Base-by-base conservation (phyloP, 2,888 invertebrate genomes). In the Tachina lurida region DNA sequence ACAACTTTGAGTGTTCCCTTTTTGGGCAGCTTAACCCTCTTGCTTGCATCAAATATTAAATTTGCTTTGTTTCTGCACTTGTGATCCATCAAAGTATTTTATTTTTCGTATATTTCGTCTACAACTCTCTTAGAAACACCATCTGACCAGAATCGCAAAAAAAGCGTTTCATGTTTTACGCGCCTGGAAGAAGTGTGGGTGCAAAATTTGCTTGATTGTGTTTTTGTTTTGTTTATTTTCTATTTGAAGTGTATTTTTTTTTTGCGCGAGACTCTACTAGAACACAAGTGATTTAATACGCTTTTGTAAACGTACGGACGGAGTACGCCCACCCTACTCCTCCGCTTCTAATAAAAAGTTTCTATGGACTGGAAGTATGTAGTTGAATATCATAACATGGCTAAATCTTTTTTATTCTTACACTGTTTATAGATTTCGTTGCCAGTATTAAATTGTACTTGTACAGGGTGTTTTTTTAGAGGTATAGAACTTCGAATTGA, bases 171-270 rank as follows among this genome's bases (percentile, higher is more conserved):
- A 60, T 58, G 49, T 67, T 80, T 56, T 74, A 76, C 80, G 71
- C 84, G 76, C 60, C 70, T 65, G 71, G 65, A 62, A 63, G 62
- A 68, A 62, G 63, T 74, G 84, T 77, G 84, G 84, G 84, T 81
- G 81, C 76, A 62, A 77, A 75, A 75, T 82, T 75, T 82, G 62
- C 41, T 71, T 58, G 58, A 49, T 73, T 78, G 58, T 49, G 7
- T 31, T 31, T 31, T 7, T 31, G 71, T 41, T 5, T n/a, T 74
- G 10, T 52, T 54, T 47, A 17, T 56, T 63, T 56, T 41, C 10
- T 12, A 45, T 71, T 71, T 71, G 71, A 47, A 71, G 67, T 80
- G 58, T 58, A n/a, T 63, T 79, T 74, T 31, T 74, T 31, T 76
- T 80, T 63, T 80, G 45, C 60, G 13, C 68, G 68, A 68, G 45